A percentile compares a stretch with the other conserved stretches of the same genome.
Evolutionary conservation across 2,888 invertebrate genomes (phyloP).

Genomic region (Eupeodes latifasciatus): DNA sequence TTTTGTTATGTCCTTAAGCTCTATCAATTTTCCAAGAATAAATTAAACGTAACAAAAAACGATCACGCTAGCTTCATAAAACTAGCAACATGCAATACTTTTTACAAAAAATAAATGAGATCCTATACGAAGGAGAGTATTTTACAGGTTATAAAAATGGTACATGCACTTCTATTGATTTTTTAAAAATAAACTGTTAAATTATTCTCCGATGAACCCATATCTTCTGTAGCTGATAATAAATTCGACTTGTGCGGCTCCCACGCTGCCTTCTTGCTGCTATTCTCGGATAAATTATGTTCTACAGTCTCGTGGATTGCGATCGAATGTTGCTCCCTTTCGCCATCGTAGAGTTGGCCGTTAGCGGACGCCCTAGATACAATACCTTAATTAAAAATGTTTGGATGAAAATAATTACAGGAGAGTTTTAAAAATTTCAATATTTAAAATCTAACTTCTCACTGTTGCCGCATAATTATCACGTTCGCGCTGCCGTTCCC

Average conservation of each 20-base stretch:
- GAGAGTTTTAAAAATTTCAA: conserved; percentile 61
- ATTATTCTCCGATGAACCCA: conserved; percentile 86
- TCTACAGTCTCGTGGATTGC: conserved; percentile 78
- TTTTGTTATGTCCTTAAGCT: conserved; percentile 38
- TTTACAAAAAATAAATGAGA: conserved; percentile 69
- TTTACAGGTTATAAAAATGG: conserved; percentile 35
- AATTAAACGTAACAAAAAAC: conserved; percentile 54
- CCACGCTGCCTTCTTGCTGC: conserved; percentile 80
- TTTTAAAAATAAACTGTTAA: conserved; percentile 86
- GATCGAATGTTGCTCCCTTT: conserved; percentile 82
- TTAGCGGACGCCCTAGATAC: conserved; percentile 84
- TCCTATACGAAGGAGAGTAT: conserved; percentile 52
- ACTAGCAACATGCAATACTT: conserved; percentile 41
- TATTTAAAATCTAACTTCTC: conserved; percentile 84
- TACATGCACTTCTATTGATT: not conserved
- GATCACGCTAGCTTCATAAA: conserved; percentile 24
- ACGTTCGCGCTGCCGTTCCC: conserved; percentile 82
- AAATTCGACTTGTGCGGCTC: conserved; percentile 83
- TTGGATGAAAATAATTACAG: conserved; percentile 71
- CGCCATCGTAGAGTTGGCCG: conserved; percentile 84
- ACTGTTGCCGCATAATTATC: conserved; percentile 86
- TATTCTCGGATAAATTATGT: conserved; percentile 77
- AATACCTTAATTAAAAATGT: conserved; percentile 82
- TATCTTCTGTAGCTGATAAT: conserved; percentile 81
- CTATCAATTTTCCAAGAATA: conserved; percentile 41